phyloP scores from a whole-genome alignment of 2,888 invertebrate genomes.

The Lochmaea capreae region DNA sequence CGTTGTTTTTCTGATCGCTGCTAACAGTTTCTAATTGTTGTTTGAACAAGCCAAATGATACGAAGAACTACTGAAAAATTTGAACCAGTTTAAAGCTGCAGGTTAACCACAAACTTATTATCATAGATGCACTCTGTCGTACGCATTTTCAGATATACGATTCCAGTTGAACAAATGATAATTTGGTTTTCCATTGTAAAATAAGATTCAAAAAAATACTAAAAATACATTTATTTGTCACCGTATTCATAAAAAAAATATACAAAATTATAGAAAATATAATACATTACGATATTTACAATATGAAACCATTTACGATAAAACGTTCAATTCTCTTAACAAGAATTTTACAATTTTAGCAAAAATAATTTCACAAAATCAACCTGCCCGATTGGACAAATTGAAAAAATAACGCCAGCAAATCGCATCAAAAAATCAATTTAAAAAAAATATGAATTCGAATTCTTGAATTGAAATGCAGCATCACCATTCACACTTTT shows the following conservation, averaged over 20 bases:
- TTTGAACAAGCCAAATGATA: too few species aligned
- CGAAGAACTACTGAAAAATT: too few species aligned
- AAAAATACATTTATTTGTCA: slow-evolving; percentile 60
- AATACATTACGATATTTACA: slow-evolving; percentile 61
- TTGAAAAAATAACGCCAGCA: slow-evolving; percentile 23
- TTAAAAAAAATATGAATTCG: slow-evolving; percentile 15
- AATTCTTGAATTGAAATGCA: neutral
- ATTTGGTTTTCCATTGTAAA: neutral
- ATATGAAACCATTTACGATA: slow-evolving; percentile 45
- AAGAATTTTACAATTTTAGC: slow-evolving; percentile 43
- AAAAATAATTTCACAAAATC: slow-evolving; percentile 35
- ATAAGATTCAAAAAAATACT: neutral
- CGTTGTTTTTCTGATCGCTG: too few species aligned
- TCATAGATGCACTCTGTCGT: too few species aligned
- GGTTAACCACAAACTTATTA: too few species aligned
- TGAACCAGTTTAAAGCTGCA: too few species aligned
- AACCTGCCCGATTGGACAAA: slow-evolving; percentile 29
- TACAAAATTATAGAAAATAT: slow-evolving; percentile 57
- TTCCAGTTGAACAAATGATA: too few species aligned
- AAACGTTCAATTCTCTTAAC: slow-evolving; percentile 45
- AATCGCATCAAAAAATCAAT: slow-evolving; percentile 14
- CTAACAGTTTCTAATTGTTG: too few species aligned
- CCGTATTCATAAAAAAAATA: slow-evolving; percentile 58
- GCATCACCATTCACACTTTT: slow-evolving; percentile 43
- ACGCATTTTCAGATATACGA: too few species aligned